Percentiles rank a stretch among this genome's conserved stretches.
These are phyloP conservation scores for Menidia menidia DNA, from an alignment of 2,797 vertebrate species.

Conservation along the genomic window DNA sequence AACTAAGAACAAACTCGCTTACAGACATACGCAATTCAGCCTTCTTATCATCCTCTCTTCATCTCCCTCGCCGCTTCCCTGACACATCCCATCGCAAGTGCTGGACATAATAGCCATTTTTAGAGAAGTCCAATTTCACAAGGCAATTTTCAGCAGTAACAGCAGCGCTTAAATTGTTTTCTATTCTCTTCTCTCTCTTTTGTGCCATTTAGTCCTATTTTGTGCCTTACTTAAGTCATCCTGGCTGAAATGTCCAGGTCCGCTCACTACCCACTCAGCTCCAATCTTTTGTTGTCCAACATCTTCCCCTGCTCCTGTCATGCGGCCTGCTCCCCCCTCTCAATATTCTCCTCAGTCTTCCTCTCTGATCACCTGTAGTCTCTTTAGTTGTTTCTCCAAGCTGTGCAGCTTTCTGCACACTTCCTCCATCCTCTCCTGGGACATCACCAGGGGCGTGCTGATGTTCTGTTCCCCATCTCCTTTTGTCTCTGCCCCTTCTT, in stretches of 20 bases:
- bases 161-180: constrained; percentile 75
- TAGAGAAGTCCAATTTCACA: constrained; percentile 77
- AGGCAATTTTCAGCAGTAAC: constrained; percentile 77
- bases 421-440: constrained; percentile 76
- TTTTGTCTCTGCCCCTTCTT: constrained; percentile 30
- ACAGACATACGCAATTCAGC: constrained; percentile 41
- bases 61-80: constrained; percentile 63
- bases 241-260: constrained; percentile 52
- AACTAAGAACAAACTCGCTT: constrained; percentile 42
- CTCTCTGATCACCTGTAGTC: constrained; percentile 78
- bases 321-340: constrained; percentile 21
- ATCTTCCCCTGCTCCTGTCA: constrained; percentile 51
- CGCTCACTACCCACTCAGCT: constrained; percentile 41
- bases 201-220: constrained; percentile 71
- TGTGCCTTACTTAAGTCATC: constrained; percentile 73
- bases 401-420: constrained; percentile 74
- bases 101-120: constrained; percentile 77
- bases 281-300: constrained; percentile 55
- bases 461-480: constrained; percentile 58
- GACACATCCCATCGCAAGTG: constrained; percentile 73
- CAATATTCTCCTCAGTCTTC: constrained; percentile 21
- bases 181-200: constrained; percentile 70
- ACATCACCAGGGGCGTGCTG: constrained; percentile 77
- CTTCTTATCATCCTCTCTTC: constrained; percentile 71
- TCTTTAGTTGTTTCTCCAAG: constrained; percentile 83